phyloP scores from a whole-genome alignment of 1,140 invertebrate species.

The Drosophila bifasciata region DNA sequence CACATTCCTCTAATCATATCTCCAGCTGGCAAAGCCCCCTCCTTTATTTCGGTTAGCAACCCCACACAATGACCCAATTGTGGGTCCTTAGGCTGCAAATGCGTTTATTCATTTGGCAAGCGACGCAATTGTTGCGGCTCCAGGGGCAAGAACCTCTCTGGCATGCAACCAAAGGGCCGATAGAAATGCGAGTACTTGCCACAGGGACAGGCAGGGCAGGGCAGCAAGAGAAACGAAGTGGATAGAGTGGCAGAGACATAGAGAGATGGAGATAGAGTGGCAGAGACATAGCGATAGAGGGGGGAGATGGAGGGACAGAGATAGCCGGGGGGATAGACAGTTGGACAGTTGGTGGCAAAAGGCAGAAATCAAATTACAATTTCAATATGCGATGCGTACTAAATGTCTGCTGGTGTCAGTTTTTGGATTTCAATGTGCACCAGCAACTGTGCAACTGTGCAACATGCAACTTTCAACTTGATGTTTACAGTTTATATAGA shows the following conservation, averaged over 20 bases:
- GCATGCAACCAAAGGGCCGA: constrained; percentile 14
- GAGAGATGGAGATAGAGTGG: not conserved
- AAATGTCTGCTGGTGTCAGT: constrained; percentile 75
- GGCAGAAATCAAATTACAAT: constrained; percentile 82
- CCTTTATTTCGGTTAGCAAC: not conserved
- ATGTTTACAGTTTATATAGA: constrained; percentile 60
- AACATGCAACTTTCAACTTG: constrained; percentile 73
- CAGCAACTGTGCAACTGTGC: constrained; percentile 56
- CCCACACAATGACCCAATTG: constrained; percentile 21
- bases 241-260: not conserved
- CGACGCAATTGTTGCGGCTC: constrained; percentile 28
- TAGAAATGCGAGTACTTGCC: constrained; percentile 14
- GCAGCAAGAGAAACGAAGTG: not conserved
- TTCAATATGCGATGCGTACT: constrained; percentile 80
- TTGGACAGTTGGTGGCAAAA: constrained; percentile 72
- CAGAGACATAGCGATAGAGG: too few relatives aligned
- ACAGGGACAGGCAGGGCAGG: not conserved
- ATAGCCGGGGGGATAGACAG: constrained; percentile 32
- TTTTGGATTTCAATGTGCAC: constrained; percentile 70
- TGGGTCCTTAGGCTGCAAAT: not conserved
- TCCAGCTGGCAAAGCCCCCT: too few relatives aligned
- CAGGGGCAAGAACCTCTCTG: constrained; percentile 31
- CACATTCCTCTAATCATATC: too few relatives aligned
- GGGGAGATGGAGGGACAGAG: constrained; percentile 19
- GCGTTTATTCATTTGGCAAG: constrained; percentile 20